Base-by-base conservation (phyloP, 2,113 vertebrate species). In the Potamarius usumacintae region DNA sequence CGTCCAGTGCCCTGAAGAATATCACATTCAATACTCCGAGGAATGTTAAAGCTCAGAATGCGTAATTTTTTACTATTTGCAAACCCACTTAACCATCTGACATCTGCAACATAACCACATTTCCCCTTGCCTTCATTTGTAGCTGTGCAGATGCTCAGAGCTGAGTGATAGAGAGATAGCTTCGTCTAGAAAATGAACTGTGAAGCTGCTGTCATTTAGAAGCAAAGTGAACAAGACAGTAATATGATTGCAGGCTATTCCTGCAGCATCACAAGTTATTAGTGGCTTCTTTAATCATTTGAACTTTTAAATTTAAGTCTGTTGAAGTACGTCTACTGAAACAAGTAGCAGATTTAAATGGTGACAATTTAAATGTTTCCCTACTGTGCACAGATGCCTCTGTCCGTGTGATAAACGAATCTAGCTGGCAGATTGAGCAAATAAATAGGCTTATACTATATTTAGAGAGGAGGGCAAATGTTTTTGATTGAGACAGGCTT, bases 281-380 rank as follows among this genome's bases (percentile, higher is more conserved):
- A 85, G 30, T 85, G 84, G 25, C 55, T 85, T 48, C 34, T 85
- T 62, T 85, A 85, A 77, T 85, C 34, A 62, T 85, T 76, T 85
- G 57, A 77, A 85, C 69, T 85, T 74, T 85, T 74, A 58, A 48
- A 76, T 85, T 15, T 58, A 48, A 85, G 55, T 77, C 72, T 76
- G 71, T 52, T 77, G 30, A 77, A 50, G 60, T 77, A 77, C 50
- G 57, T 76, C 71, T 50, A 57, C 18, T 58, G 71, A 85, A 85
- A 76, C 84, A 77, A 83, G 82, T 30, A 83, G 82, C 62, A 83
- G 82, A 83, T 83, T 83, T 83, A 67, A 85, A 85, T 20, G 57
- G 55, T 77, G 71, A 85, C 82, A 69, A 83, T 62, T 60, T 62
- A 76, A 85, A 85, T 50, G 71, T 76, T 77, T 85, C 84, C 84